Conservation (phyloP, 2,797 vertebrate species). For the Mormyrops boulengeri region DNA sequence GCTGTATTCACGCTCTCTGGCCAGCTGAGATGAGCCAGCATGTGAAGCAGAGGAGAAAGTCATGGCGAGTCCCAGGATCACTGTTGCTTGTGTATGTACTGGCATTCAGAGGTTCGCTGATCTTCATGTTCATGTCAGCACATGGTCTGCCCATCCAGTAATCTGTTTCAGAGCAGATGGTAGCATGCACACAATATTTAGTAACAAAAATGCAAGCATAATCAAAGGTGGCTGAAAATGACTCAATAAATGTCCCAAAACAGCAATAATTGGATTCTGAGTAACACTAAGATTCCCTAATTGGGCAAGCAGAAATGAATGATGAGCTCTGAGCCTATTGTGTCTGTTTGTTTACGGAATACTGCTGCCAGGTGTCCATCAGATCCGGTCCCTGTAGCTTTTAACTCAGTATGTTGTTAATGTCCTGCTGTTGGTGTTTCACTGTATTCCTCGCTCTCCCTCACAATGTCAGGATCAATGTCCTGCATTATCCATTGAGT, state of each 20-base stretch:
- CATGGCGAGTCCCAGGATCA: neutral
- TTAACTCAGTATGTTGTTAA: slow-evolving; percentile 47
- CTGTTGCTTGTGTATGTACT: neutral
- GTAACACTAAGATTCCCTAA: neutral
- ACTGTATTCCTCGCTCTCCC: slow-evolving; percentile 27
- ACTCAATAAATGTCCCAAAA: neutral
- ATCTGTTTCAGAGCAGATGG: neutral
- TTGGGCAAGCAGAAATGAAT: slow-evolving; percentile 10
- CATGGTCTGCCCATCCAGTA: neutral
- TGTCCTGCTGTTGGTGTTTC: slow-evolving; percentile 46
- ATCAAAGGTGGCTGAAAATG: neutral
- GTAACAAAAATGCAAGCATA: neutral
- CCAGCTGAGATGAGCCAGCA: slow-evolving; percentile 1
- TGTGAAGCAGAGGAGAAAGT: neutral
- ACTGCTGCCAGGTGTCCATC: slow-evolving; percentile 27
- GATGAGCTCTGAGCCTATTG: slow-evolving; percentile 57
- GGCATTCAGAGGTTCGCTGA: neutral
- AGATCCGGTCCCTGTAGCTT: slow-evolving; percentile 42
- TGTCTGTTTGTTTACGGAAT: slow-evolving; percentile 58
- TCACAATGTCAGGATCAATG: slow-evolving; percentile 48
- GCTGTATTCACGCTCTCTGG: neutral
- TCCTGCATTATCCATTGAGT: slow-evolving; percentile 45
- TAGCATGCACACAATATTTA: neutral
- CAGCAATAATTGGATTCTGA: neutral
- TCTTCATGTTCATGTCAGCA: neutral